Evolutionary conservation across 1,140 invertebrate genomes (phyloP).

Genomic region (Spodoptera litura): DNA sequence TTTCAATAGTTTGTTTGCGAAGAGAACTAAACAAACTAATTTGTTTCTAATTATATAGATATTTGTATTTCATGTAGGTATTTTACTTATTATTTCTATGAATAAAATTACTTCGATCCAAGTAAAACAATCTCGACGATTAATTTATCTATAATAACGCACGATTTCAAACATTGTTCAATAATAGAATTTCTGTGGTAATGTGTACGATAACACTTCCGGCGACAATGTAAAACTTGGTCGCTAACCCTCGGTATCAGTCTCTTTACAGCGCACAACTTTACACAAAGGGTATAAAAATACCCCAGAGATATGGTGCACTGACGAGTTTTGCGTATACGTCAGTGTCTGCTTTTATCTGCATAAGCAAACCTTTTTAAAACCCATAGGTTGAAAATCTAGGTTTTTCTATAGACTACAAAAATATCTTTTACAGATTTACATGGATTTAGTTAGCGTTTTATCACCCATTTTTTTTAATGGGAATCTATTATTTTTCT

Average conservation of each 20-base stretch:
- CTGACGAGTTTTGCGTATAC: not conserved
- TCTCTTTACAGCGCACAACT: conserved; percentile 11
- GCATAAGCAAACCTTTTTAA: not conserved
- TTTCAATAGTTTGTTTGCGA: too few relatives aligned
- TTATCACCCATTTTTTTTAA: too few relatives aligned
- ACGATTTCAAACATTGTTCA: not conserved
- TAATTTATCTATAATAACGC: too few relatives aligned
- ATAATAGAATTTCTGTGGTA: not conserved
- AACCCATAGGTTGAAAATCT: too few relatives aligned
- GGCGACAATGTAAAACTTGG: conserved; percentile 8
- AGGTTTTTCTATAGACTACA: not conserved
- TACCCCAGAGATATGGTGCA: not conserved
- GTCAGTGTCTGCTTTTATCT: not conserved
- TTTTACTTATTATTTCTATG: too few relatives aligned
- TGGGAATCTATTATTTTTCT: too few relatives aligned
- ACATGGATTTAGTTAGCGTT: too few relatives aligned
- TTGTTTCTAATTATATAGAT: too few relatives aligned
- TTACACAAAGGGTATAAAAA: conserved; percentile 9
- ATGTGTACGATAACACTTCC: conserved; percentile 21
- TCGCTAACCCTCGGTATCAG: conserved; percentile 11
- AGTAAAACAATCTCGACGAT: too few relatives aligned
- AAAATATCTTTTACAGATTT: not conserved
- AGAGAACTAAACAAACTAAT: too few relatives aligned
- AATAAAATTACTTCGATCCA: too few relatives aligned
- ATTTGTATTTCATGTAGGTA: too few relatives aligned